Percentiles rank a stretch among this genome's conserved stretches.
Evolutionary conservation across 2,797 vertebrate genomes (phyloP).

Genomic region (Echeneis naucrates): DNA sequence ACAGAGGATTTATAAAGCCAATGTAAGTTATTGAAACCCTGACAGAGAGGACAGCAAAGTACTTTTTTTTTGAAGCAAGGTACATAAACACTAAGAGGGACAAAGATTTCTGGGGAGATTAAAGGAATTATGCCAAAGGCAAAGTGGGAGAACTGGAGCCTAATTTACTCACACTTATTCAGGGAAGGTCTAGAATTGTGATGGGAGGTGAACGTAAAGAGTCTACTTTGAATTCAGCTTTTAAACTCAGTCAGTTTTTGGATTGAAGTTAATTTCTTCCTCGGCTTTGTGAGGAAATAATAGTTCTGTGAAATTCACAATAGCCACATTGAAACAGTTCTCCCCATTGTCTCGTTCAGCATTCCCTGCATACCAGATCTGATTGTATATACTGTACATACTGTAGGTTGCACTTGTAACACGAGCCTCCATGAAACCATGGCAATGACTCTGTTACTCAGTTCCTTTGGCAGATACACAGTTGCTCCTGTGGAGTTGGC

Average conservation of each 20-base stretch:
- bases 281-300: constrained; percentile 28
- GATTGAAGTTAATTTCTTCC: constrained; percentile 15
- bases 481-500: constrained; percentile 12
- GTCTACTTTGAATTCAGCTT: not conserved
- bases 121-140: constrained; percentile 53
- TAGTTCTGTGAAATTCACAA: constrained; percentile 52
- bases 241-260: constrained; percentile 18
- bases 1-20: not conserved
- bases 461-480: constrained; percentile 18
- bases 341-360: constrained; percentile 58
- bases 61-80: constrained; percentile 21
- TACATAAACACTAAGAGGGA: constrained; percentile 17
- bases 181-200: constrained; percentile 19
- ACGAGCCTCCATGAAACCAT: constrained; percentile 6
- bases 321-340: constrained; percentile 48
- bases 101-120: constrained; percentile 56
- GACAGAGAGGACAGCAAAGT: not conserved
- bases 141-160: constrained; percentile 49
- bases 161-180: constrained; percentile 31
- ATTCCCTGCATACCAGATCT: constrained; percentile 56
- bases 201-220: not conserved
- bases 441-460: constrained; percentile 26
- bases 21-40: not conserved
- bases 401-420: constrained; percentile 29
- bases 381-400: constrained; percentile 37